A percentile compares a stretch with the other conserved stretches of the same genome.
Evolutionary conservation across 1,140 invertebrate genomes (phyloP).

Genomic region (Solenopsis fugax): DNA sequence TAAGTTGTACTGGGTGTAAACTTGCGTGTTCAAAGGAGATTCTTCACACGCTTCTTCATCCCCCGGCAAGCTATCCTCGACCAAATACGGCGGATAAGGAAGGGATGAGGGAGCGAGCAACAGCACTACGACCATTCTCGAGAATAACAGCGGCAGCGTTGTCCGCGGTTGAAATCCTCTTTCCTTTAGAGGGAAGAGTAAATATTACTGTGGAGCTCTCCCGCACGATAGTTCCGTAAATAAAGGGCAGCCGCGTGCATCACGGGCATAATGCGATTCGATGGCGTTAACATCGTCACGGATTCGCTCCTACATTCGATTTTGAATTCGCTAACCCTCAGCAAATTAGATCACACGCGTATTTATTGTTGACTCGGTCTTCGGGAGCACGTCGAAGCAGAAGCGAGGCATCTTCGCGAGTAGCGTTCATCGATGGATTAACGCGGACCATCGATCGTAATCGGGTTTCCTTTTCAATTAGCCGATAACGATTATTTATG

Average conservation of each 20-base stretch:
- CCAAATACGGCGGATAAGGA: conserved; percentile 46
- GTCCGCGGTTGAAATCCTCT: conserved; percentile 57
- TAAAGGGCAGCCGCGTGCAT: conserved; percentile 54
- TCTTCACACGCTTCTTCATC: conserved; percentile 15
- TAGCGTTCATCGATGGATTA: background rate
- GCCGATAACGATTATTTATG: conserved; percentile 40
- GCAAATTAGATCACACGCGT: background rate
- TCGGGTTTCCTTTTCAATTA: conserved; percentile 9
- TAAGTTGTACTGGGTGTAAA: background rate
- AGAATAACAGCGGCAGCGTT: conserved; percentile 41
- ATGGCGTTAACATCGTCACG: background rate
- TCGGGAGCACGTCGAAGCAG: background rate
- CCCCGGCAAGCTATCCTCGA: background rate
- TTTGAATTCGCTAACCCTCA: background rate
- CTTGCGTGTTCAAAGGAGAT: background rate
- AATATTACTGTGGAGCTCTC: conserved; percentile 56
- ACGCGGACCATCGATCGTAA: conserved; percentile 10
- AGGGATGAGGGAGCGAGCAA: conserved; percentile 34
- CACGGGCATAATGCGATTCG: conserved; percentile 46
- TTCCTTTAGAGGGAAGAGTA: conserved; percentile 56
- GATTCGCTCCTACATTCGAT: conserved; percentile 42
- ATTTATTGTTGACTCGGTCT: background rate
- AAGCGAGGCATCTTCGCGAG: background rate
- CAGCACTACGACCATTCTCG: conserved; percentile 54
- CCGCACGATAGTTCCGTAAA: conserved; percentile 64